Conservation (phyloP, 2,888 invertebrate genomes). For the Peribatodes rhomboidaria region DNA sequence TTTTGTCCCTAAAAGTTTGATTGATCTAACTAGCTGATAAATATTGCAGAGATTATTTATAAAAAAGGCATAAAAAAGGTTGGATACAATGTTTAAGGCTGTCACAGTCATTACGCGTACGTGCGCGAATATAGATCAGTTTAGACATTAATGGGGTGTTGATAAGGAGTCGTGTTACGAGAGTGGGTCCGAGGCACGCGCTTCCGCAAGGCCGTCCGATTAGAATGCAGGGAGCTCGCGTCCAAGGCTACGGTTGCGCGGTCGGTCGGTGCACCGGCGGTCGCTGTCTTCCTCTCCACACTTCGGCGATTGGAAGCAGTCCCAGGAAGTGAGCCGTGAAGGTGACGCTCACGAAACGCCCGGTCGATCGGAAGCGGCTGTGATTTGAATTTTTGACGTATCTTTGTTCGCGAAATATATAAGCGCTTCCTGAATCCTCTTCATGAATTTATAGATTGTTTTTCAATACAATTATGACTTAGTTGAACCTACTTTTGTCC, state of each 20-base stretch:
- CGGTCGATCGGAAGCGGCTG: slow-evolving; percentile 79
- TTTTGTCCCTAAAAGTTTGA: slow-evolving; percentile 12
- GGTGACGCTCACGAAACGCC: slow-evolving; percentile 75
- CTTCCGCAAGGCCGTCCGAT: slow-evolving; percentile 85
- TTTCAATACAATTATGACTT: slow-evolving; percentile 21
- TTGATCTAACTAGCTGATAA: slow-evolving; percentile 2
- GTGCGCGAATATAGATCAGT: slow-evolving; percentile 49
- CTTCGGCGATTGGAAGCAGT: slow-evolving; percentile 70
- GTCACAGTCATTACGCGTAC: slow-evolving; percentile 16
- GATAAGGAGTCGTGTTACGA: slow-evolving; percentile 77
- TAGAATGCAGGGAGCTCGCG: slow-evolving; percentile 85
- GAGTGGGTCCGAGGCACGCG: slow-evolving; percentile 76
- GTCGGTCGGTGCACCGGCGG: slow-evolving; percentile 82
- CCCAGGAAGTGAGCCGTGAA: slow-evolving; percentile 80
- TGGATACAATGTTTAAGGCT: slow-evolving; percentile 6
- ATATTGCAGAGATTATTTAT: slow-evolving; percentile 9
- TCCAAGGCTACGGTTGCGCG: slow-evolving; percentile 80
- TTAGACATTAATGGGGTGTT: slow-evolving; percentile 56
- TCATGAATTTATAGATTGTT: slow-evolving; percentile 33
- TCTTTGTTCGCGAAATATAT: slow-evolving; percentile 68
- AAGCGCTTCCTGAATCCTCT: slow-evolving; percentile 60
- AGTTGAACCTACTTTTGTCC: slow-evolving; percentile 13
- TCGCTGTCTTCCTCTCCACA: slow-evolving; percentile 76
- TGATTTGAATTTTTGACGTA: slow-evolving; percentile 79
- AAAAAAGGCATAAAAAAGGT: background rate